These are phyloP conservation scores for Rhinopomastus cyanomelas DNA, from an alignment of 2,113 vertebrate species.

Conservation along the genomic window DNA sequence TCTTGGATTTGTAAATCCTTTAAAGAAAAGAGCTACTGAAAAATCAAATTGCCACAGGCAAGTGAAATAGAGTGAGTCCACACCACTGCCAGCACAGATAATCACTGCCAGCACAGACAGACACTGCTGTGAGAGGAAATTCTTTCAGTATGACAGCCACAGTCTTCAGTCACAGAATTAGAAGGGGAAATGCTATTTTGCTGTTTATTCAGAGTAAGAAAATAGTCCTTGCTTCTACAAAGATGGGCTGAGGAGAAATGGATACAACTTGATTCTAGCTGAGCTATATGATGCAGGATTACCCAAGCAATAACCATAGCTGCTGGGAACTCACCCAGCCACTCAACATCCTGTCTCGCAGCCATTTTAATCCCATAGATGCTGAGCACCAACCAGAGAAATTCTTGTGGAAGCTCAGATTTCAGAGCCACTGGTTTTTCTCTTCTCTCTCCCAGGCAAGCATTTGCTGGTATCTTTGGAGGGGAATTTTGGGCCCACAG, in stretches of 20 bases:
- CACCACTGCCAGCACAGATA: background rate
- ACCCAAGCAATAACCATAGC: background rate
- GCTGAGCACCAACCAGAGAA: background rate
- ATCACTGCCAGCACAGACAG: background rate
- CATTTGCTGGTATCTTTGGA: background rate
- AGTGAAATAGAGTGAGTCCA: background rate
- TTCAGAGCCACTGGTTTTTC: constrained; percentile 29
- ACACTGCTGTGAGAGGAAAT: background rate
- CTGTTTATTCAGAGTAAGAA: constrained; percentile 10
- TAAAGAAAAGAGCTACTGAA: background rate
- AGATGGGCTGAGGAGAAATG: background rate
- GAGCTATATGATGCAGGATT: background rate
- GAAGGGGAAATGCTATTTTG: background rate
- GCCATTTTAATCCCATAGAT: background rate
- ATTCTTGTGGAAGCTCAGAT: constrained; percentile 53
- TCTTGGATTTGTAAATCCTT: background rate
- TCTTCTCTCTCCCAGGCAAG: constrained; percentile 21
- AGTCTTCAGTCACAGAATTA: background rate
- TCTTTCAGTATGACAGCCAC: background rate
- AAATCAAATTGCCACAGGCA: background rate
- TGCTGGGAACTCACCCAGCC: background rate
- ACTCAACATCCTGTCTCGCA: background rate
- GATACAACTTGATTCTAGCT: background rate
- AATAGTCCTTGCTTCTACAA: constrained; percentile 10
- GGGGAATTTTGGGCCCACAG: constrained; percentile 40